phyloP scores from a whole-genome alignment of 2,797 vertebrate genomes.

The Tapera naevia region DNA sequence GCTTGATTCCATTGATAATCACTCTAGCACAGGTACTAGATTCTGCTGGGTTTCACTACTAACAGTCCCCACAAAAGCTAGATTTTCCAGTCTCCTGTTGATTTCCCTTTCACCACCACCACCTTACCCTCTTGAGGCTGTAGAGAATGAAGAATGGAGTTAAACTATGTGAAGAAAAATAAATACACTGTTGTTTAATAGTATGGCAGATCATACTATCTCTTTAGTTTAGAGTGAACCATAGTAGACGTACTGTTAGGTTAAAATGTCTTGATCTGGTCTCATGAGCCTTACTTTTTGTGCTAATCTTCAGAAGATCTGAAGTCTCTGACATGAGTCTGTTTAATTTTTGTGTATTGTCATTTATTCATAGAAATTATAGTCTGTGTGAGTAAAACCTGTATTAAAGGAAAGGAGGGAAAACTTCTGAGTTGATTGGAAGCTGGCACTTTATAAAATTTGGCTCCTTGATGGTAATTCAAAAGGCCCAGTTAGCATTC shows the following conservation, averaged over 20 bases:
- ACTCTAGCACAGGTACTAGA: constrained; percentile 87
- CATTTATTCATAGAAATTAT: background rate
- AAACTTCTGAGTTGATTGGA: background rate
- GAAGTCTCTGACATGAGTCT: background rate
- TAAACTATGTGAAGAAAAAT: background rate
- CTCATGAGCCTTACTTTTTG: background rate
- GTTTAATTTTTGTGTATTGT: background rate
- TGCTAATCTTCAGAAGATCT: background rate
- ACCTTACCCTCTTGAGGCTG: background rate
- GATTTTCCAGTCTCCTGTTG: constrained; percentile 5
- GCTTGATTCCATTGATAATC: constrained; percentile 82
- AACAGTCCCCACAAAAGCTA: constrained; percentile 21
- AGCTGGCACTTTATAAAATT: background rate
- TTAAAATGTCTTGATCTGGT: background rate
- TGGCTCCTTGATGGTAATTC: background rate
- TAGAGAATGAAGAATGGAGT: background rate
- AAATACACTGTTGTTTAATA: background rate
- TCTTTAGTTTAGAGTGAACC: background rate
- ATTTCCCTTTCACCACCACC: background rate
- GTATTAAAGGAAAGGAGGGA: background rate
- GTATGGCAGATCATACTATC: background rate
- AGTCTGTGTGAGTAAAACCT: background rate
- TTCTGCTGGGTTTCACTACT: constrained; percentile 60
- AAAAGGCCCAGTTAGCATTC: background rate
- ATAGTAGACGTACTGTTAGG: background rate